These are phyloP conservation scores for Tadarida brasiliensis DNA, from an alignment of 2,797 vertebrate species.

Conservation along the genomic window DNA sequence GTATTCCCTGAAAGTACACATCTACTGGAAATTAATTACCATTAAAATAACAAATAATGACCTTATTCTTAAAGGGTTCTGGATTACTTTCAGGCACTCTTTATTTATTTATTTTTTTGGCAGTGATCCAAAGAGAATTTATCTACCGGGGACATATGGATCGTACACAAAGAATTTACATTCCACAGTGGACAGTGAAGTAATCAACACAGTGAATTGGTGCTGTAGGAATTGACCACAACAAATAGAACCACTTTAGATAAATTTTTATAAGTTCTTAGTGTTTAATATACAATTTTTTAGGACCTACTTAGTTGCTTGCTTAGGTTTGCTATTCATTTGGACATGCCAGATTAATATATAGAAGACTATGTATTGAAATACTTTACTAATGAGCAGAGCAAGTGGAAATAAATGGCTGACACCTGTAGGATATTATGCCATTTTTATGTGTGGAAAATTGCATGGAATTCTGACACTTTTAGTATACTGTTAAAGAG, in stretches of 20 bases:
- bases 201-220: not conserved
- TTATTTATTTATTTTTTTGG: not conserved
- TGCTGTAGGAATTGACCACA: not conserved
- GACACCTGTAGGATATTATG: constrained; percentile 79
- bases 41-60: not conserved
- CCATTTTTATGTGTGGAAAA: constrained; percentile 80
- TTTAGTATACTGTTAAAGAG: constrained; percentile 77
- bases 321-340: constrained; percentile 42
- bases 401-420: constrained; percentile 50
- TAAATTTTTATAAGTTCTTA: not conserved
- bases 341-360: constrained; percentile 55
- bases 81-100: not conserved
- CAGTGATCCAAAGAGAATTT: not conserved
- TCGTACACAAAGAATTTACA: not conserved
- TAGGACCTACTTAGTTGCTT: not conserved
- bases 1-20: not conserved
- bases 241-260: not conserved
- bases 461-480: constrained; percentile 76
- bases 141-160: not conserved
- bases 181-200: not conserved
- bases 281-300: constrained; percentile 23
- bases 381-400: constrained; percentile 76
- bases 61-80: not conserved
- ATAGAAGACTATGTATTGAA: constrained; percentile 29
- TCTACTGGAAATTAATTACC: not conserved